Evolutionary conservation across 2,113 vertebrate species (phyloP), one percentile per base, ranked within the genome.

Genomic region (Etheostoma spectabile): DNA sequence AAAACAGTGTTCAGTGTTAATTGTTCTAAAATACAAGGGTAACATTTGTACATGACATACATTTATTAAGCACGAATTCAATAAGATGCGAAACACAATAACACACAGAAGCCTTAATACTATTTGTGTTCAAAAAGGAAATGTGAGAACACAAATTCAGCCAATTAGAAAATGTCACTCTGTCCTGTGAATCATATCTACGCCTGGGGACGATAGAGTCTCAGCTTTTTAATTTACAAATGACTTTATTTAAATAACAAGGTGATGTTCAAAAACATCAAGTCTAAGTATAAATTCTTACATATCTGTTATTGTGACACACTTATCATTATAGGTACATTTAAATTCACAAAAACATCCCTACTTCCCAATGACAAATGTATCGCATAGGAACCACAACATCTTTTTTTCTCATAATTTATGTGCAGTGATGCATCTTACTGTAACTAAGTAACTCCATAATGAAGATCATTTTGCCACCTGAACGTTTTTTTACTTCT

Each of bases 51-150:
- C 8, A 49, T 45, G 0, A 63, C 35, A 53, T 42, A 42, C 8
- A 65, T 42, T 64, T 64, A 64, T 64, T 42, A 4, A 64, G 61
- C 15, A 64, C 61, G n/a, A 61, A 61, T 61, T 21, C 38, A 38
- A 38, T 10, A 61, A 35, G 11, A 38, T 38, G 10, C 15, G 4
- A 42, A 63, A 63, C 21, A 21, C 12, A 16, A 27, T 18, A 22
- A 65, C 15, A 27, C 42, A 48, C 14, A 48, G 63, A 46, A 48
- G 22, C n/a, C 42, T 6, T 0, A 5, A 62, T 42, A 8, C 12
- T 3, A 63, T 48, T 18, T 67, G 15, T 66, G 24, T 66, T 49
- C 13, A 30, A 51, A 51, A 24, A 30, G 24, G 64, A 67, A 48
- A 42, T 61, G 30, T 33, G 30, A 13, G 60, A 14, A 13, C 6